Conservation (phyloP, 30 jellyfish, hydroid and myxozoan species). For the Aurelia sp. region DNA sequence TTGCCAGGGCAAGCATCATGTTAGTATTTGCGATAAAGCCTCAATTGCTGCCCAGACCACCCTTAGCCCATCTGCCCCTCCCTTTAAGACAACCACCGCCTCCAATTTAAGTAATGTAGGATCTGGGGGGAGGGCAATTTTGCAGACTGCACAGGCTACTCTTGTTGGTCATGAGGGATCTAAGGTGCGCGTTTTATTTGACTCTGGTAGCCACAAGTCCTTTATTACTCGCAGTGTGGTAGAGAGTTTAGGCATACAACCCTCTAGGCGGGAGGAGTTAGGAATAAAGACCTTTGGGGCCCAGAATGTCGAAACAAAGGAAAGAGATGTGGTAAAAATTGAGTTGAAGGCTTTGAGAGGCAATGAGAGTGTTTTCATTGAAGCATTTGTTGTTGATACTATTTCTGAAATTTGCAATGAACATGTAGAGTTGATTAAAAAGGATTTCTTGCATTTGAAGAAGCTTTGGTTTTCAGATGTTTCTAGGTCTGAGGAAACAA, state of each 20-base stretch:
- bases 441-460: slow-evolving; percentile 21
- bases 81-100: not conserved
- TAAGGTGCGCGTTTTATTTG: slow-evolving; percentile 7
- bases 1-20: slow-evolving; percentile 13
- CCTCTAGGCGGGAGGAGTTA: not conserved
- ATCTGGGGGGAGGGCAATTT: slow-evolving; percentile 11
- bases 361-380: slow-evolving; percentile 4
- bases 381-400: slow-evolving; percentile 20
- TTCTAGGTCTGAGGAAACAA: slow-evolving; percentile 15
- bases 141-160: slow-evolving; percentile 38
- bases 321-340: slow-evolving; percentile 11
- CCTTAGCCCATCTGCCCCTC: too few relatives aligned
- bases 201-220: slow-evolving; percentile 49
- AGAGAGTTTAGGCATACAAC: slow-evolving; percentile 6
- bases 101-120: not conserved
- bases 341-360: not conserved
- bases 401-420: slow-evolving; percentile 12
- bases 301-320: not conserved
- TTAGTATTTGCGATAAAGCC: not conserved
- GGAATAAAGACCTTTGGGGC: slow-evolving; percentile 30
- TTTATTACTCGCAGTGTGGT: slow-evolving; percentile 24
- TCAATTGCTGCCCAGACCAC: too few relatives aligned
- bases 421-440: slow-evolving; percentile 20
- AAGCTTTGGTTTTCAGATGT: slow-evolving; percentile 63
- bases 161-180: not conserved